A percentile compares a stretch with the other conserved stretches of the same genome.
Evolutionary conservation across 1,140 invertebrate species (phyloP).

Genomic region (Lepidurus apus): DNA sequence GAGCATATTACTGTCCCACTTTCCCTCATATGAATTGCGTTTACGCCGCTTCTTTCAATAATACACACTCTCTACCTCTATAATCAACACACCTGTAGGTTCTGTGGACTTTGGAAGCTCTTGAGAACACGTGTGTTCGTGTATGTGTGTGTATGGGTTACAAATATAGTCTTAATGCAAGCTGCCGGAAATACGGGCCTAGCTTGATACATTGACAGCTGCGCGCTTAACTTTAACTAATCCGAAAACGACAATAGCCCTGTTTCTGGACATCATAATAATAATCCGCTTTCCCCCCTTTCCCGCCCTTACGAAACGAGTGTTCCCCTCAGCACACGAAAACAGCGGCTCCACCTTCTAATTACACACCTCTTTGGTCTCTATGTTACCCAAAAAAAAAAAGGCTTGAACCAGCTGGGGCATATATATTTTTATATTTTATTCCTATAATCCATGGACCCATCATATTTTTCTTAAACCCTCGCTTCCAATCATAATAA

Average conservation of each 20-base stretch:
- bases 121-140: too few species aligned
- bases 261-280: not conserved
- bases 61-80: too few species aligned
- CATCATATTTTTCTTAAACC: not conserved
- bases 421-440: not conserved
- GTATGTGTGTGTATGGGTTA: not conserved
- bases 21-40: too few species aligned
- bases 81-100: not conserved
- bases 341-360: not conserved
- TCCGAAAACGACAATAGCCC: not conserved
- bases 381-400: not conserved
- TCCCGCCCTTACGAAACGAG: not conserved
- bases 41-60: too few species aligned
- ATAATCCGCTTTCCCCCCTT: not conserved
- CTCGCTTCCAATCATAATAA: conserved; percentile 7
- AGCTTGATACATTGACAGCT: not conserved
- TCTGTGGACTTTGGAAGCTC: too few species aligned
- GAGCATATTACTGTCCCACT: too few species aligned
- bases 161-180: not conserved
- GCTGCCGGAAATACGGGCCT: not conserved
- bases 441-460: too few species aligned
- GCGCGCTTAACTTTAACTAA: conserved; percentile 6
- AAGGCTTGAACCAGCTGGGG: not conserved
- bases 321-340: too few species aligned
- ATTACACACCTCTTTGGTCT: not conserved